Evolutionary conservation across 2,113 vertebrate species (phyloP), one percentile per base, ranked within the genome.

Genomic region (Tupaia chinensis): DNA sequence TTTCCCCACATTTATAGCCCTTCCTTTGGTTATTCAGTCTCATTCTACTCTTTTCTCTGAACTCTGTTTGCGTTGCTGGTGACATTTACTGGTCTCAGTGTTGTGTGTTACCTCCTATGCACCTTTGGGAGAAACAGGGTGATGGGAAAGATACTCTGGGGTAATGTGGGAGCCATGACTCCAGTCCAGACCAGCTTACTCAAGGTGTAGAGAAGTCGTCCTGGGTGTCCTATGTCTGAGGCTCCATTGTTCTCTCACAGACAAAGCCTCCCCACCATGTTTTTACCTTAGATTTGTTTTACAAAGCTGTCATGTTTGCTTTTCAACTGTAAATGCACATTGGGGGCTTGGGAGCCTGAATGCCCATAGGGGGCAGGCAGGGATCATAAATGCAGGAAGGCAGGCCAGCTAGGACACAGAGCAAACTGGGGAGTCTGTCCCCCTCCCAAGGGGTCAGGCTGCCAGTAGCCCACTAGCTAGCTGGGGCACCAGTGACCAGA

Each of bases 1-100:
- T 15, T 25, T 7, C 2, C 25, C 63, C 72, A 0, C 0, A 0
- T 29, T 25, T 44, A 74, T 8, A 0, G 2, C 20, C 9, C 15
- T 17, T 10, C 16, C 44, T 8, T 29, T 10, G 8, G 27, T 5
- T 25, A 1, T 1, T 1, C 34, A 1, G 23, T 77, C 54, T 63
- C 17, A 3, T 11, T 1, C 15, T 7, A 2, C 29, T 56, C 32
- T 9, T 54, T 78, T 25, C 83, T 72, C 15, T 25, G 65, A 25
- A 3, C 44, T 23, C 25, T n/a, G 5, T 25, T 29, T 34, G n/a
- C 32, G 1, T 1, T 4, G 61, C 80, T 20, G 56, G 16, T n/a
- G 61, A 44, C 25, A 0, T 77, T 12, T 63, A 0, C 19, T 9
- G n/a, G 69, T 56, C 17, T 12, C 5, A 20, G 84, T 20, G 23